Percentiles rank a stretch among this genome's conserved stretches.
Evolutionary conservation across 2,888 invertebrate genomes (phyloP).

Genomic region (Hemaris fuciformis): DNA sequence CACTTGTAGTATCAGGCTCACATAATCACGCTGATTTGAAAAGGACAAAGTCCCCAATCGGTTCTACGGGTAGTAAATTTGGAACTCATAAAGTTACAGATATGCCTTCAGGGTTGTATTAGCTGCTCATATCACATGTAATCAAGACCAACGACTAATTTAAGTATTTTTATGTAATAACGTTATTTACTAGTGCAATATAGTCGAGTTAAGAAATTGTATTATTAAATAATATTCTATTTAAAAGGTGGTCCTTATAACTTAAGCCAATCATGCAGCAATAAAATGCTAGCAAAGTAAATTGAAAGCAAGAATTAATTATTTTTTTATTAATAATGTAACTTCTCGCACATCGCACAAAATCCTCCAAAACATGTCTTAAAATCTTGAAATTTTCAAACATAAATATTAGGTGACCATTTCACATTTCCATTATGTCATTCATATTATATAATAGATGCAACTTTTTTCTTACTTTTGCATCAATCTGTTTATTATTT

Average conservation of each 20-base stretch:
- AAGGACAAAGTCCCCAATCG: slow-evolving; percentile 65
- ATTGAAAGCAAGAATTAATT: background rate
- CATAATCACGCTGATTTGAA: slow-evolving; percentile 73
- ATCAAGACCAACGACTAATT: slow-evolving; percentile 77
- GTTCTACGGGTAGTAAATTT: slow-evolving; percentile 54
- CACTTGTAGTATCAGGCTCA: slow-evolving; percentile 67
- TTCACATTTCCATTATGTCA: too few relatives aligned
- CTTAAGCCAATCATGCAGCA: background rate
- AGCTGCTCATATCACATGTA: slow-evolving; percentile 36
- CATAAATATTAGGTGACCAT: too few relatives aligned
- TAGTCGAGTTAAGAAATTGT: slow-evolving; percentile 43
- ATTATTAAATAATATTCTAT: background rate
- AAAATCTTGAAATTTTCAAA: too few relatives aligned
- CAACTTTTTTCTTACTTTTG: background rate
- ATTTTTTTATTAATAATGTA: too few relatives aligned
- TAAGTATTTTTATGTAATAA: slow-evolving; percentile 67
- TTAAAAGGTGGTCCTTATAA: background rate
- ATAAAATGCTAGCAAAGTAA: background rate
- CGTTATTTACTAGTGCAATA: slow-evolving; percentile 74
- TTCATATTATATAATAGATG: too few relatives aligned
- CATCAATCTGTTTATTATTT: background rate
- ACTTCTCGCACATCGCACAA: too few relatives aligned
- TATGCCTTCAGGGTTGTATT: slow-evolving; percentile 88
- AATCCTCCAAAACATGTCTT: too few relatives aligned
- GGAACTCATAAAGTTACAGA: slow-evolving; percentile 85